A percentile compares a stretch with the other conserved stretches of the same genome.
Evolutionary conservation across 92 coral and sea anemone species (phyloP).

Genomic region (Zoanthus solanderi): DNA sequence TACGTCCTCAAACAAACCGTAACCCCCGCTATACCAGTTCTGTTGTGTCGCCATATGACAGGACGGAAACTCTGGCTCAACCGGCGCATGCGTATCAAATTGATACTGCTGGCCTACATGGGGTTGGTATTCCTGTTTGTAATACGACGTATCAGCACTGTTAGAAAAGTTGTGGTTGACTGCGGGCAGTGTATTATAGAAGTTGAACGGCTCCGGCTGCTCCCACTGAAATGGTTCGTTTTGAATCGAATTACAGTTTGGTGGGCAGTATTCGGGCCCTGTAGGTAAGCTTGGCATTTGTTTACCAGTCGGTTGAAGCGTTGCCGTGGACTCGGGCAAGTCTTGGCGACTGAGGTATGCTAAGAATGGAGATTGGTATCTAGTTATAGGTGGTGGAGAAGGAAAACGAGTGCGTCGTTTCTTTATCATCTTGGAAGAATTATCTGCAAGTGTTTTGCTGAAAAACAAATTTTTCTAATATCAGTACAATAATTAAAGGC

Average conservation of each 20-base stretch:
- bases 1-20: conserved; percentile 59
- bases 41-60: conserved; percentile 64
- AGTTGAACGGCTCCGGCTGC: conserved; percentile 60
- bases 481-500: too few relatives aligned
- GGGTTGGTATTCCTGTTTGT: neutral
- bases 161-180: conserved; percentile 61
- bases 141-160: conserved; percentile 36
- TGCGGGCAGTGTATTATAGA: conserved; percentile 59
- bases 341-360: conserved; percentile 68
- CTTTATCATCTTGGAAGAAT: conserved; percentile 50
- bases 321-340: conserved; percentile 44
- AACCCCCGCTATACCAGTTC: conserved; percentile 51
- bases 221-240: conserved; percentile 82
- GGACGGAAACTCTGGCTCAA: conserved; percentile 53
- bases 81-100: conserved; percentile 37
- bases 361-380: conserved; percentile 79
- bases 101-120: conserved; percentile 25
- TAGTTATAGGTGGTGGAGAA: conserved; percentile 79
- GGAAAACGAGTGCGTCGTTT: conserved; percentile 66
- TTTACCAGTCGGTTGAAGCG: conserved; percentile 32
- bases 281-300: conserved; percentile 47
- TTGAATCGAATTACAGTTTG: conserved; percentile 53
- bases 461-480: neutral
- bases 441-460: conserved; percentile 32
- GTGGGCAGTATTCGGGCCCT: conserved; percentile 22